These are phyloP conservation scores for Dipus sagitta DNA, from an alignment of 2,797 vertebrate species.

Conservation along the genomic window DNA sequence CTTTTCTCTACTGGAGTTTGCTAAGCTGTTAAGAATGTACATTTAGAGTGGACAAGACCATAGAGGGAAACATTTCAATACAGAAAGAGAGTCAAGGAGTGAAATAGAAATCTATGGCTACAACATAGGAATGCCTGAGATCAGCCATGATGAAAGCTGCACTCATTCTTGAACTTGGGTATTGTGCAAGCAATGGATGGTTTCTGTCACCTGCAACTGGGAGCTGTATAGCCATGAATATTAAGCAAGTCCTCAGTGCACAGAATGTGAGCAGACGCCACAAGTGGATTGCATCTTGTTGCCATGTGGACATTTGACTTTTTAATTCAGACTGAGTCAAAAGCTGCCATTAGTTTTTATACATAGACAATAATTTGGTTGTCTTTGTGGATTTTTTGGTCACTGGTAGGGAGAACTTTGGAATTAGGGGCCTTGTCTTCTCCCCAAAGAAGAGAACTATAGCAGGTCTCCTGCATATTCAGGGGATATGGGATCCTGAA, in stretches of 20 bases:
- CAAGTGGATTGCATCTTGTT: background rate
- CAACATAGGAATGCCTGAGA: background rate
- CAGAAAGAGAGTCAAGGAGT: background rate
- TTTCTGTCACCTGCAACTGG: background rate
- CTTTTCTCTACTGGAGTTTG: background rate
- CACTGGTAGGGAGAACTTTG: background rate
- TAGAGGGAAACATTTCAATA: background rate
- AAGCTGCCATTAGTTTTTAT: background rate
- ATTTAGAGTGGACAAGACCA: background rate
- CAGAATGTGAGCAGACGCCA: background rate
- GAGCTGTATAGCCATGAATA: background rate
- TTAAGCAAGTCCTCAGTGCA: background rate
- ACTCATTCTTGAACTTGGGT: background rate
- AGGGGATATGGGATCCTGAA: background rate
- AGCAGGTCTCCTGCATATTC: background rate
- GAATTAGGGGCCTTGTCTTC: background rate
- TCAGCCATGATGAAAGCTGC: background rate
- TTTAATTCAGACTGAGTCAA: background rate
- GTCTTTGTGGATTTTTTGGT: background rate
- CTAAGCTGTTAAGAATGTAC: background rate
- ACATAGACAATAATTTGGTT: background rate
- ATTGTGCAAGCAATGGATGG: background rate
- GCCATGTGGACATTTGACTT: background rate
- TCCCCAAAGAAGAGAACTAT: background rate
- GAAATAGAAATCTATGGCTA: background rate